Conservation (phyloP, 2,888 invertebrate species). For the Aleiodes leptofemur region DNA sequence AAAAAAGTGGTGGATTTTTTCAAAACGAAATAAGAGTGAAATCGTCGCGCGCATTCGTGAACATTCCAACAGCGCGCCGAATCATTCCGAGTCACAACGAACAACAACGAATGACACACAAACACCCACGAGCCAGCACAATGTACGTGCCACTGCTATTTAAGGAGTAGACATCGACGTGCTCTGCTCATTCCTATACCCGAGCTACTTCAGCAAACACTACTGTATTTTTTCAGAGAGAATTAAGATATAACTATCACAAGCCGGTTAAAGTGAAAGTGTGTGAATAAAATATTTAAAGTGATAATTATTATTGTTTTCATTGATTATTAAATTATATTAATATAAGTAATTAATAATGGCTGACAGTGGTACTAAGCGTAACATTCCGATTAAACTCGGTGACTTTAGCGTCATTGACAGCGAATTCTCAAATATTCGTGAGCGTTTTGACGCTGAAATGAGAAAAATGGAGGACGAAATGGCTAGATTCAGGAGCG, state of each 20-base stretch:
- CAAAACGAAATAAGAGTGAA: conserved; percentile 25
- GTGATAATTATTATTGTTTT: conserved; percentile 13
- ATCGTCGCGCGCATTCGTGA: conserved; percentile 9
- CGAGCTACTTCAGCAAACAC: conserved; percentile 50
- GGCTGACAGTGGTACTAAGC: conserved; percentile 90
- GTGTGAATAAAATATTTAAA: conserved; percentile 15
- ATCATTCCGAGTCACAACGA: conserved; percentile 48
- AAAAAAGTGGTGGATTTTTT: background rate
- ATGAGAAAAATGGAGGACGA: conserved; percentile 99
- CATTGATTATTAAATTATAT: conserved; percentile 23
- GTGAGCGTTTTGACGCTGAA: conserved; percentile 96
- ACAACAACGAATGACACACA: conserved; percentile 60
- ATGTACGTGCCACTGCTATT: conserved; percentile 64
- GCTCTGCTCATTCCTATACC: conserved; percentile 68
- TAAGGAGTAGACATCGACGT: conserved; percentile 68
- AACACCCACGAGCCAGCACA: conserved; percentile 47
- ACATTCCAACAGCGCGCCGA: conserved; percentile 23
- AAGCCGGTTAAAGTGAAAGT: conserved; percentile 42
- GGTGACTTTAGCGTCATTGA: conserved; percentile 97
- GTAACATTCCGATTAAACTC: conserved; percentile 94
- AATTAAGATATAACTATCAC: background rate
- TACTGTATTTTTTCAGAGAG: conserved; percentile 11
- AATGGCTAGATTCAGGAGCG: conserved; percentile 95
- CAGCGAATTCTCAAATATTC: conserved; percentile 96
- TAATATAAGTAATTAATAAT: conserved; percentile 74